Evolutionary conservation across 1,140 invertebrate species (phyloP).

Genomic region (Drosophila tropicalis): DNA sequence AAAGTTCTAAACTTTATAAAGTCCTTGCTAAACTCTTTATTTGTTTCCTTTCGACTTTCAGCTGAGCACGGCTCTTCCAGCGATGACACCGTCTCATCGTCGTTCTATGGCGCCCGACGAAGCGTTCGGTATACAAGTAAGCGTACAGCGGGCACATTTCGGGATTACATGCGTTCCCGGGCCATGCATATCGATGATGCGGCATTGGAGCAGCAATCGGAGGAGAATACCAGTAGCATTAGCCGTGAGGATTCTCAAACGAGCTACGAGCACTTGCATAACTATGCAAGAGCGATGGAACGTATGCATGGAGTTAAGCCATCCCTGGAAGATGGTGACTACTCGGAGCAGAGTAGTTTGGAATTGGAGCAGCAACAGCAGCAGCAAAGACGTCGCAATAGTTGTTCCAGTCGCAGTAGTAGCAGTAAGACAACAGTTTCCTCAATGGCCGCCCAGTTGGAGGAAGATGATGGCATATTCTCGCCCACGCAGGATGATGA

Average conservation of each 20-base stretch:
- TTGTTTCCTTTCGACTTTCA: constrained; percentile 11
- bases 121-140: constrained; percentile 82
- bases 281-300: constrained; percentile 60
- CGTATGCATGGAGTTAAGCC: constrained; percentile 60
- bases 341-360: constrained; percentile 57
- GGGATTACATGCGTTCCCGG: constrained; percentile 77
- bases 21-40: neutral
- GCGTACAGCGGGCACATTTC: constrained; percentile 73
- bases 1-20: too few species aligned
- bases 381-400: constrained; percentile 42
- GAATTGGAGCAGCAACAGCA: constrained; percentile 32
- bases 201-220: constrained; percentile 62
- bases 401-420: constrained; percentile 40
- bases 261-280: constrained; percentile 69
- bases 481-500: constrained; percentile 64
- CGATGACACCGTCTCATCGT: constrained; percentile 78
- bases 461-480: constrained; percentile 69
- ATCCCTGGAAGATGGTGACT: constrained; percentile 35
- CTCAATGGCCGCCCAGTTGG: constrained; percentile 30
- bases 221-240: constrained; percentile 74
- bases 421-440: constrained; percentile 37
- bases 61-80: constrained; percentile 73
- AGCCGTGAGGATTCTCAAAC: constrained; percentile 73
- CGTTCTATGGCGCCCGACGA: constrained; percentile 76
- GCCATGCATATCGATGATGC: constrained; percentile 72